A percentile compares a stretch with the other conserved stretches of the same genome.
Conservation (phyloP, 2,797 vertebrate species). For the Syndactyla subalaris region DNA sequence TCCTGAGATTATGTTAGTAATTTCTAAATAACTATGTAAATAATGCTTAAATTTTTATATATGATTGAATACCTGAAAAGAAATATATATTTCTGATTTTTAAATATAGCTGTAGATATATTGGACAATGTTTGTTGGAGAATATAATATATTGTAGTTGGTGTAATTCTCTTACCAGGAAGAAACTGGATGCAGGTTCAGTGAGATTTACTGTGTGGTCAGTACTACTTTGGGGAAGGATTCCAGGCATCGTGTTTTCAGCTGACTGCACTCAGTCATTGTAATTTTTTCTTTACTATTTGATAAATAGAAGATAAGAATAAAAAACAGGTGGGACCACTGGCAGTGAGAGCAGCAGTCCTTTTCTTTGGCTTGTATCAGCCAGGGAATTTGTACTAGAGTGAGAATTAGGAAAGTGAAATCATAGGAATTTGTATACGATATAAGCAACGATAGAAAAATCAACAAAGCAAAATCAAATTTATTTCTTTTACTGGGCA, state of each 20-base stretch:
- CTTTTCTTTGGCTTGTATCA: not conserved
- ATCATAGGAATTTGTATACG: not conserved
- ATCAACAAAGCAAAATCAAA: not conserved
- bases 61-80: not conserved
- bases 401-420: not conserved
- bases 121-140: not conserved
- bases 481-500: not conserved
- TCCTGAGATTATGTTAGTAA: not conserved
- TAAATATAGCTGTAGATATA: not conserved
- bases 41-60: not conserved
- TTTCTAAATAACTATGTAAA: not conserved
- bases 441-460: not conserved
- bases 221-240: not conserved
- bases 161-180: not conserved
- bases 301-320: not conserved
- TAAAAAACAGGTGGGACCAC: not conserved
- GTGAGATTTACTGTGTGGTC: not conserved
- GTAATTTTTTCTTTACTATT: not conserved
- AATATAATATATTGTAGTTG: not conserved
- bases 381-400: not conserved
- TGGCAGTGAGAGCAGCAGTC: not conserved
- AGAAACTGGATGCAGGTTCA: not conserved
- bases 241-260: not conserved
- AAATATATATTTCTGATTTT: not conserved
- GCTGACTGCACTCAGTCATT: not conserved